Conservation (phyloP, 2,113 vertebrate genomes). For the Oophaga pumilio region DNA sequence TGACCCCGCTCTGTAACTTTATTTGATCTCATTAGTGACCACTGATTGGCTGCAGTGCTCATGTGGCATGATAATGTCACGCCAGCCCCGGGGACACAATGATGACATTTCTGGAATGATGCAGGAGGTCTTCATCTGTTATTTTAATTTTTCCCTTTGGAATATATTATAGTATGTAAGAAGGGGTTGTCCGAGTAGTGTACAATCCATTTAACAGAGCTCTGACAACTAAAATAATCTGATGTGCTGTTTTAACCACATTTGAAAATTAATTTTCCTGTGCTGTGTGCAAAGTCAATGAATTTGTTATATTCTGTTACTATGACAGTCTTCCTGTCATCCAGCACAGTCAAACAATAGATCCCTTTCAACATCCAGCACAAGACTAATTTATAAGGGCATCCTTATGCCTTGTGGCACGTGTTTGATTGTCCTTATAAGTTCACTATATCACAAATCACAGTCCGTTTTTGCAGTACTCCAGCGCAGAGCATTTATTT, state of each 20-base stretch:
- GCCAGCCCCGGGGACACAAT: too few species aligned
- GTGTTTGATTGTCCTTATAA: constrained; percentile 30
- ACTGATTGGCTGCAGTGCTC: too few species aligned
- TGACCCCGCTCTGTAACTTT: too few species aligned
- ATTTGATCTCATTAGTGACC: too few species aligned
- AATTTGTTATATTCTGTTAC: background rate
- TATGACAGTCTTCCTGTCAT: background rate
- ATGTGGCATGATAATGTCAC: too few species aligned
- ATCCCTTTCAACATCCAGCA: constrained; percentile 1
- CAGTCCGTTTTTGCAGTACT: background rate
- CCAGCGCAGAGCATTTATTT: constrained; percentile 18
- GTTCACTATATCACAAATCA: constrained; percentile 25
- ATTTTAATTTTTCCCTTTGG: too few species aligned
- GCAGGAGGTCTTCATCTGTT: too few species aligned
- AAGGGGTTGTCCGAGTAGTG: too few species aligned
- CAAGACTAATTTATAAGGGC: constrained; percentile 1
- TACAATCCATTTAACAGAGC: background rate
- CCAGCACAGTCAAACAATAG: constrained; percentile 15
- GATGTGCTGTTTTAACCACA: background rate
- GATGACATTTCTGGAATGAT: too few species aligned
- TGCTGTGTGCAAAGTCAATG: background rate
- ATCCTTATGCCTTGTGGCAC: background rate
- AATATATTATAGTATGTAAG: too few species aligned
- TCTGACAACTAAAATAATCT: background rate
- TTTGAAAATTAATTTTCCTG: background rate